Evolutionary conservation across 2,888 invertebrate genomes (phyloP).

Genomic region (Agriotes lineatus): DNA sequence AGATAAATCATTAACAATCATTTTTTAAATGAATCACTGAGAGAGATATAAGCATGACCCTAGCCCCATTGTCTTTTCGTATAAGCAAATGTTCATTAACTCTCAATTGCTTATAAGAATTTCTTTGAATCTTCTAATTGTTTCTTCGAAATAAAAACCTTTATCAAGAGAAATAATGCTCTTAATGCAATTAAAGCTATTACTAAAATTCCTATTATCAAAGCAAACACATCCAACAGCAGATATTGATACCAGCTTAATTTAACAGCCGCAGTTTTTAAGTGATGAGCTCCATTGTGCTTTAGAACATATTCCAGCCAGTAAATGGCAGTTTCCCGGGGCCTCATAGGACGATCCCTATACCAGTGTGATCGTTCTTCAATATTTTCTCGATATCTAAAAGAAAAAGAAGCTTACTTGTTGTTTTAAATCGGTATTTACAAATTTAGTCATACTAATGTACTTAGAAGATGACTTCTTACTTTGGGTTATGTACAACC

Average conservation of each 20-base stretch:
- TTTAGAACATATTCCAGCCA: too few species aligned
- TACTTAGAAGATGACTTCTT: background rate
- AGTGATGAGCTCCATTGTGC: slow-evolving; percentile 51
- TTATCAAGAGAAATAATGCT: too few species aligned
- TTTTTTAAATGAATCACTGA: too few species aligned
- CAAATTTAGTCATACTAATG: background rate
- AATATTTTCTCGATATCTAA: slow-evolving; percentile 40
- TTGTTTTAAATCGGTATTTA: background rate
- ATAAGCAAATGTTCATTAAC: too few species aligned
- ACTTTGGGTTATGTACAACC: slow-evolving; percentile 58
- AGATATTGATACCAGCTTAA: slow-evolving; percentile 53
- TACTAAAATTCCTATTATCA: background rate
- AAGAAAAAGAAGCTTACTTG: background rate
- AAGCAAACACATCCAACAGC: slow-evolving; percentile 52
- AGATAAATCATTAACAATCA: too few species aligned
- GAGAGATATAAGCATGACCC: too few species aligned
- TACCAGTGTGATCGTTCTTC: slow-evolving; percentile 47
- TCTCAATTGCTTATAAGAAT: too few species aligned
- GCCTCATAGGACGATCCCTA: slow-evolving; percentile 53
- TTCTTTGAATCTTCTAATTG: too few species aligned
- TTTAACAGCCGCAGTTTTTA: slow-evolving; percentile 49
- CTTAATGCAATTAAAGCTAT: background rate
- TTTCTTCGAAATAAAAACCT: too few species aligned
- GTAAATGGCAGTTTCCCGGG: slow-evolving; percentile 51
- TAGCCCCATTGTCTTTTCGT: too few species aligned